Conservation (phyloP, 2,113 vertebrate genomes). For the Cebus imitator region DNA sequence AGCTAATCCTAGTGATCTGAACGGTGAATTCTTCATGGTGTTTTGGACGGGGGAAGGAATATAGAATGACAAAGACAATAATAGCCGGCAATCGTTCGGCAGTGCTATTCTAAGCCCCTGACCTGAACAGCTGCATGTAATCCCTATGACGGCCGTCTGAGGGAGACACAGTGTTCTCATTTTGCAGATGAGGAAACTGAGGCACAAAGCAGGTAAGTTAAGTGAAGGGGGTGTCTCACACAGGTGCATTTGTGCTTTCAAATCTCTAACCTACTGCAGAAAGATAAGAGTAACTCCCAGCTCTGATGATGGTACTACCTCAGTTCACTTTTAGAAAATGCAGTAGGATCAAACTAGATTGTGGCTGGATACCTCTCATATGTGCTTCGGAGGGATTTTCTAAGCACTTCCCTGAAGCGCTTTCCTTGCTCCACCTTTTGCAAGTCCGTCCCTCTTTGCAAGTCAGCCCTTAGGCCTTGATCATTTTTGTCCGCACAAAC, state of each 20-base stretch:
- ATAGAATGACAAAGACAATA: background rate
- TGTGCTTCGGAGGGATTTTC: background rate
- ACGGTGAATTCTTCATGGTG: background rate
- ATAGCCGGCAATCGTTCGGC: background rate
- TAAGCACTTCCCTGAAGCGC: background rate
- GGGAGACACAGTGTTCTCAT: fast-evolving
- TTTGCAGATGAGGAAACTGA: background rate
- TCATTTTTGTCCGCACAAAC: background rate
- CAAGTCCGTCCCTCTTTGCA: background rate
- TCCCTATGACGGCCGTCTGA: fast-evolving
- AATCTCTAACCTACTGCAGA: background rate
- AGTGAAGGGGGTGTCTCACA: background rate
- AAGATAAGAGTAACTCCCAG: background rate
- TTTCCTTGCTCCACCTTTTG: background rate
- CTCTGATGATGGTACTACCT: background rate
- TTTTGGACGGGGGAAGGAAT: background rate
- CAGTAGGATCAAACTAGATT: fast-evolving
- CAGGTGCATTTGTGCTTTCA: background rate
- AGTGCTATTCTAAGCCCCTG: background rate
- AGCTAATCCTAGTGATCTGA: background rate
- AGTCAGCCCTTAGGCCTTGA: background rate
- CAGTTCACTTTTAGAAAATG: background rate
- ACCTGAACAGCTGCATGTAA: background rate
- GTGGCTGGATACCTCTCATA: fast-evolving
- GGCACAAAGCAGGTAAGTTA: background rate